Percentiles rank a stretch among this genome's conserved stretches.
phyloP scores from a whole-genome alignment of 2,113 vertebrate species.

The Alexandromys fortis region DNA sequence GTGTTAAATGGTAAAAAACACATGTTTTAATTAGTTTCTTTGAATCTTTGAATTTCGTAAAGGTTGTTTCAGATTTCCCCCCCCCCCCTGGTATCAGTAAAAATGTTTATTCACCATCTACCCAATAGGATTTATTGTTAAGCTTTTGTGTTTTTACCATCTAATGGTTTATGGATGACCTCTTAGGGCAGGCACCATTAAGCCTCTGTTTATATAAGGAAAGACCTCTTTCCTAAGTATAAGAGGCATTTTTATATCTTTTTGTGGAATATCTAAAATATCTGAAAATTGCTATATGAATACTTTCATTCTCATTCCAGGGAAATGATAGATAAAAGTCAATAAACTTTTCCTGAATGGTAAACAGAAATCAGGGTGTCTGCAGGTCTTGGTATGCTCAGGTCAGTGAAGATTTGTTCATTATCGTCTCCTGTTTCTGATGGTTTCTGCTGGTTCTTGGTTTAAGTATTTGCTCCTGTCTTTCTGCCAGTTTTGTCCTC shows the following conservation, averaged over 20 bases:
- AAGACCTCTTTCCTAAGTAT: background rate
- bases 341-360: background rate
- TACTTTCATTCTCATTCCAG: background rate
- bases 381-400: background rate
- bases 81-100: background rate
- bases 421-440: background rate
- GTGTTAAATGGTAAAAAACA: background rate
- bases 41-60: background rate
- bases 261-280: background rate
- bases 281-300: background rate
- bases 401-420: background rate
- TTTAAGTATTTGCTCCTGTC: too few species aligned
- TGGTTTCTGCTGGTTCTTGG: rapidly evolving
- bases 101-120: background rate
- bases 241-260: background rate
- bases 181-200: background rate
- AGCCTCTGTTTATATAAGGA: background rate
- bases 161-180: background rate
- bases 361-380: background rate
- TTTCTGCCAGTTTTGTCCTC: background rate
- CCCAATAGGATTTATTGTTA: background rate
- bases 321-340: background rate
- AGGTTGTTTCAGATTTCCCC: background rate
- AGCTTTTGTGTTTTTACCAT: background rate
- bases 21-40: background rate